Percentiles rank a stretch among this genome's conserved stretches.
These are phyloP conservation scores for Mystacornis crossleyi DNA, from an alignment of 2,113 vertebrate genomes.

Conservation along the genomic window DNA sequence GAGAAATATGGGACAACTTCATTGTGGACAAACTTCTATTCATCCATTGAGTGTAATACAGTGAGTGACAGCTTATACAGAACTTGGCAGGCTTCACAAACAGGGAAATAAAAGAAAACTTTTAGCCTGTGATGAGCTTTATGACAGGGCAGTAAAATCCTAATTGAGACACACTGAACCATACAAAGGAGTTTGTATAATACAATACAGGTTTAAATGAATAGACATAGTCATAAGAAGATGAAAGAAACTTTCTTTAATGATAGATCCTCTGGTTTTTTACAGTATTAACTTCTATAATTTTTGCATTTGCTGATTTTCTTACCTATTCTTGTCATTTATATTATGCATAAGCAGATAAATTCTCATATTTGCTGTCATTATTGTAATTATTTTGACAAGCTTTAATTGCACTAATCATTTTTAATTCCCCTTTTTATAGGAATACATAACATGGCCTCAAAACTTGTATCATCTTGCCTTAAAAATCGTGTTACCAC, in stretches of 20 bases:
- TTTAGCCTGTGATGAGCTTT: constrained; percentile 47
- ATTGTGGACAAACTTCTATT: constrained; percentile 59
- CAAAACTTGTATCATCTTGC: not conserved
- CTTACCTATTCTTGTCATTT: constrained; percentile 1
- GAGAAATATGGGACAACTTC: constrained; percentile 47
- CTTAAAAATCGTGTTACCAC: not conserved
- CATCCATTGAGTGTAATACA: constrained; percentile 24
- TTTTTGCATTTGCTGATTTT: not conserved
- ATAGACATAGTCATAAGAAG: constrained; percentile 6
- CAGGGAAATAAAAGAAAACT: constrained; percentile 63
- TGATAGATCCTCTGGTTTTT: not conserved
- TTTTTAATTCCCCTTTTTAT: not conserved
- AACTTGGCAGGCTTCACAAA: constrained; percentile 41
- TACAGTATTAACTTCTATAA: not conserved
- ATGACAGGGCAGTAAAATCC: constrained; percentile 44
- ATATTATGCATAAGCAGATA: not conserved
- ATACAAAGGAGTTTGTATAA: not conserved
- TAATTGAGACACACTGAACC: constrained; percentile 48
- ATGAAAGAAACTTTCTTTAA: constrained; percentile 6
- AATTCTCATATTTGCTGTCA: not conserved
- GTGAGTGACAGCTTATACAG: constrained; percentile 26
- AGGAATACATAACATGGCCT: not conserved
- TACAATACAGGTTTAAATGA: constrained; percentile 26
- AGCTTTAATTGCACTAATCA: not conserved
- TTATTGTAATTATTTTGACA: constrained; percentile 37